Conservation (phyloP, 2,113 vertebrate genomes). For the Phasianus colchicus region DNA sequence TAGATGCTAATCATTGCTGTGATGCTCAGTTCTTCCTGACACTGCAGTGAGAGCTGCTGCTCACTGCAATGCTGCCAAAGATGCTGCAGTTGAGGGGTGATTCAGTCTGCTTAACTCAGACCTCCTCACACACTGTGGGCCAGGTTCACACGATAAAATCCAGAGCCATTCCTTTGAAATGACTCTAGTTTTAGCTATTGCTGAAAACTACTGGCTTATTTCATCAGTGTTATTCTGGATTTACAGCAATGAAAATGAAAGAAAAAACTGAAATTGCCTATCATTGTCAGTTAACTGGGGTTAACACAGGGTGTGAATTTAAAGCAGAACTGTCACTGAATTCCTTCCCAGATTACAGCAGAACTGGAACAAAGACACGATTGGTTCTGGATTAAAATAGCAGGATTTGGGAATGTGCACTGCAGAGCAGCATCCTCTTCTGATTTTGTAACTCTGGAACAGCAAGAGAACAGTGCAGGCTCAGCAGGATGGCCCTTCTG, state of each 20-base stretch:
- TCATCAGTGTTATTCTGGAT: background rate
- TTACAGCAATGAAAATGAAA: background rate
- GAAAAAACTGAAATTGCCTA: background rate
- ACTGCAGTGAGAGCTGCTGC: background rate
- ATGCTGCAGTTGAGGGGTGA: background rate
- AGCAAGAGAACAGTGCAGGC: background rate
- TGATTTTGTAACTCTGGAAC: background rate
- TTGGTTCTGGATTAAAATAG: background rate
- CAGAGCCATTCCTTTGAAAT: background rate
- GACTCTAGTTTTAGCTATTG: background rate
- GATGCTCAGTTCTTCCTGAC: background rate
- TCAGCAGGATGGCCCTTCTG: background rate
- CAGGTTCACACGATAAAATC: background rate
- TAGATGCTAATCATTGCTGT: background rate
- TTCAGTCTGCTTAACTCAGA: background rate
- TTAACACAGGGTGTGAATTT: background rate
- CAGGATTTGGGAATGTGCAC: background rate
- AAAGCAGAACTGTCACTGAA: background rate
- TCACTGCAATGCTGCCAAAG: background rate
- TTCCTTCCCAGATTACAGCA: background rate
- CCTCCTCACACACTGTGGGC: background rate
- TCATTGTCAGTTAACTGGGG: background rate
- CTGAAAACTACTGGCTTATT: background rate
- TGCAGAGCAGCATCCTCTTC: background rate
- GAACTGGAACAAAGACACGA: background rate